These are phyloP conservation scores for Ispidina lecontei DNA, from an alignment of 2,797 vertebrate species.

Conservation along the genomic window DNA sequence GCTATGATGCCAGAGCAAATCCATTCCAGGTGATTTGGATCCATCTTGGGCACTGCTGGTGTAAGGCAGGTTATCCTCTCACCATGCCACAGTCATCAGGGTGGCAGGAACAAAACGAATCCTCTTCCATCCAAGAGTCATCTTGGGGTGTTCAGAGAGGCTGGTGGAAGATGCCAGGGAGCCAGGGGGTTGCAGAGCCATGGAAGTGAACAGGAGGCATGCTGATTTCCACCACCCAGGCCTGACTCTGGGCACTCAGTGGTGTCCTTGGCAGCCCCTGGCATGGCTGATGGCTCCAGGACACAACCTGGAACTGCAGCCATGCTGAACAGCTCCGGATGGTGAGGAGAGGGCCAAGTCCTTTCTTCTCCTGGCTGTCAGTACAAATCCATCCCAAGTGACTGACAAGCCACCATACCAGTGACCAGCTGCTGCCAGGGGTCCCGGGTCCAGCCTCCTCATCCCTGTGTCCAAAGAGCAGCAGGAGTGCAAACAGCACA, in stretches of 20 bases:
- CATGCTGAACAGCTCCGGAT: fast-evolving
- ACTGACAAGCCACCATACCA: neutral
- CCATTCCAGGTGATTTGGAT: fast-evolving
- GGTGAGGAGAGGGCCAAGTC: neutral
- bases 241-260: neutral
- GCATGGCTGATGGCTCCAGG: neutral
- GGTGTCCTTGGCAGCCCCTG: neutral
- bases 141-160: neutral
- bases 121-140: neutral
- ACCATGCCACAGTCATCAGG: neutral
- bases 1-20: neutral
- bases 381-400: neutral
- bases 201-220: neutral
- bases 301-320: neutral
- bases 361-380: neutral
- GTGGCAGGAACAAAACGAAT: slow-evolving; percentile 6
- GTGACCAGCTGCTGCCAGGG: fast-evolving
- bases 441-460: neutral
- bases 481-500: neutral
- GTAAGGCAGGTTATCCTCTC: neutral
- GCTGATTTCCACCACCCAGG: neutral
- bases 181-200: neutral
- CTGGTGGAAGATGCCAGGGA: neutral
- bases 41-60: fast-evolving
- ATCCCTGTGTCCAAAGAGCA: neutral